A percentile compares a stretch with the other conserved stretches of the same genome.
Conservation (phyloP, 2,113 vertebrate genomes). For the Protobothrops mucrosquamatus region DNA sequence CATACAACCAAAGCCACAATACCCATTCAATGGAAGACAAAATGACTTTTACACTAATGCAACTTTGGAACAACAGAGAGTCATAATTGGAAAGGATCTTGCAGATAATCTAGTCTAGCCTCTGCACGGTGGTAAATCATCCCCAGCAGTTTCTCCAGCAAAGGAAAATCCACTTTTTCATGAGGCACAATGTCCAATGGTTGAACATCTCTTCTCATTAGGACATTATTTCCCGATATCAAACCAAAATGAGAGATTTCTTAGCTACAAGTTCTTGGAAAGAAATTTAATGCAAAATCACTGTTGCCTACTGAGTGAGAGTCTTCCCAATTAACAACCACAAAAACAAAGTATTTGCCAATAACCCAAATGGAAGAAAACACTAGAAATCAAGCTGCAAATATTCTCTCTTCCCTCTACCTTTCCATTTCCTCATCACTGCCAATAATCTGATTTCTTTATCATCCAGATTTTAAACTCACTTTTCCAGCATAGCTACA, state of each 20-base stretch:
- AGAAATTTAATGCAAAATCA: background rate
- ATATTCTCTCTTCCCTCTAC: background rate
- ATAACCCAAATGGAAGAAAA: background rate
- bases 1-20: background rate
- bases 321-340: background rate
- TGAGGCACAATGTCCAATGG: background rate
- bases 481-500: background rate
- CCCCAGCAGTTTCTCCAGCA: background rate
- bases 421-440: background rate
- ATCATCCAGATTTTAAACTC: background rate
- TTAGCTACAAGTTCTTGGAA: background rate
- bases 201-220: background rate
- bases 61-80: background rate
- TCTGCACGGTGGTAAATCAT: background rate
- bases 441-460: background rate
- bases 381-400: background rate
- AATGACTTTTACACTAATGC: background rate
- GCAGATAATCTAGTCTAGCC: background rate
- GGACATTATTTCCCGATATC: background rate
- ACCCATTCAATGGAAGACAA: background rate
- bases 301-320: background rate
- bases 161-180: background rate
- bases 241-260: background rate
- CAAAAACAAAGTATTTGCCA: background rate
- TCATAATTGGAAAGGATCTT: background rate